A percentile compares a stretch with the other conserved stretches of the same genome.
Conservation (phyloP, 2,797 vertebrate genomes). For the Myioborus melanocephalus region DNA sequence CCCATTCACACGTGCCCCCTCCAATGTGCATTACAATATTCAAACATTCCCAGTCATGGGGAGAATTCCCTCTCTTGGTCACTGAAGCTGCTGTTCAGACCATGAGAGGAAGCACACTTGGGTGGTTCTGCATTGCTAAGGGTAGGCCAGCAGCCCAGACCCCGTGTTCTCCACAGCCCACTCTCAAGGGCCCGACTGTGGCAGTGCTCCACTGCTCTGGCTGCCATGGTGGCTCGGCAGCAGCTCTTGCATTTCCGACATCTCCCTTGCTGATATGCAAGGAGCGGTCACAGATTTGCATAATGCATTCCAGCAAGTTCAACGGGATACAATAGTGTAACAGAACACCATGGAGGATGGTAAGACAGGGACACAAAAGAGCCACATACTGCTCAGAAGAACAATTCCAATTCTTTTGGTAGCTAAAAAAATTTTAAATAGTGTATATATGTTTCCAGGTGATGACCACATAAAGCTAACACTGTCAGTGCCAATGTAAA, state of each 20-base stretch:
- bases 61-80: neutral
- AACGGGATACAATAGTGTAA: slow-evolving; percentile 28
- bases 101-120: neutral
- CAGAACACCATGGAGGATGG: neutral
- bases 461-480: neutral
- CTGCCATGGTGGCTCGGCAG: neutral
- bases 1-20: too few relatives aligned
- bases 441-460: neutral
- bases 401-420: neutral
- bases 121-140: neutral
- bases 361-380: neutral
- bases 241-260: slow-evolving; percentile 3
- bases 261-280: slow-evolving; percentile 48
- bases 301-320: slow-evolving; percentile 54
- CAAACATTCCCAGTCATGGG: neutral
- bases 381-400: neutral
- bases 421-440: neutral
- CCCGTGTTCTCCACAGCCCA: neutral
- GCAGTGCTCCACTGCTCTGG: neutral
- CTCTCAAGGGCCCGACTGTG: neutral
- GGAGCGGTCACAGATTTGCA: slow-evolving; percentile 18
- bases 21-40: accelerated
- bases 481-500: neutral
- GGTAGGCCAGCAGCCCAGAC: neutral
- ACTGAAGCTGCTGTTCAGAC: neutral